These are phyloP conservation scores for Acanthosoma haemorrhoidale DNA, from an alignment of 2,888 invertebrate genomes.

Conservation along the genomic window DNA sequence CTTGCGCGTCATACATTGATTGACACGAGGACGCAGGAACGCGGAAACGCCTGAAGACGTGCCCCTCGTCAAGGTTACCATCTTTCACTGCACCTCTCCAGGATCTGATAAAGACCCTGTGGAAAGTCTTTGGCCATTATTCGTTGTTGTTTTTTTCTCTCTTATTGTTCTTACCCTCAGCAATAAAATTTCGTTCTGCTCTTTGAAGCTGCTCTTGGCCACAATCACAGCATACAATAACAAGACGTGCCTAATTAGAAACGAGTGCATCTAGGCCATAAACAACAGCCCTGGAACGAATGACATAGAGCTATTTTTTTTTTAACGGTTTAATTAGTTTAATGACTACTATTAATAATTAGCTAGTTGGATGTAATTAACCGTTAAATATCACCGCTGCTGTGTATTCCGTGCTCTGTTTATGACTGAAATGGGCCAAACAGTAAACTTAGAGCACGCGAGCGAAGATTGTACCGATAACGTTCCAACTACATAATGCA, in stretches of 20 bases:
- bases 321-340: constrained; percentile 22
- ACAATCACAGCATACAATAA: background rate
- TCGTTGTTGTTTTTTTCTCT: no score
- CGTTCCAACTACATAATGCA: no score
- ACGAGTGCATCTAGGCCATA: background rate
- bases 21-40: background rate
- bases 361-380: background rate
- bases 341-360: constrained; percentile 14
- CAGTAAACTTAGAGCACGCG: background rate
- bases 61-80: background rate
- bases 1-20: no score
- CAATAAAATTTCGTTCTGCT: constrained; percentile 9
- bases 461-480: background rate
- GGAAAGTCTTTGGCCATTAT: background rate
- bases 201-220: background rate
- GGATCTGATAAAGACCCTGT: background rate
- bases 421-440: background rate
- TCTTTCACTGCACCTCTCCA: background rate
- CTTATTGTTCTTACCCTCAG: no score
- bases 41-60: no score
- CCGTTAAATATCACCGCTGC: background rate
- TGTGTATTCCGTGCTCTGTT: background rate
- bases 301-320: background rate
- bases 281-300: background rate
- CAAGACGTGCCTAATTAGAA: background rate